Evolutionary conservation across 2,113 vertebrate species (phyloP), one percentile per base, ranked within the genome.

Genomic region (Epinephelus cyanopodus): DNA sequence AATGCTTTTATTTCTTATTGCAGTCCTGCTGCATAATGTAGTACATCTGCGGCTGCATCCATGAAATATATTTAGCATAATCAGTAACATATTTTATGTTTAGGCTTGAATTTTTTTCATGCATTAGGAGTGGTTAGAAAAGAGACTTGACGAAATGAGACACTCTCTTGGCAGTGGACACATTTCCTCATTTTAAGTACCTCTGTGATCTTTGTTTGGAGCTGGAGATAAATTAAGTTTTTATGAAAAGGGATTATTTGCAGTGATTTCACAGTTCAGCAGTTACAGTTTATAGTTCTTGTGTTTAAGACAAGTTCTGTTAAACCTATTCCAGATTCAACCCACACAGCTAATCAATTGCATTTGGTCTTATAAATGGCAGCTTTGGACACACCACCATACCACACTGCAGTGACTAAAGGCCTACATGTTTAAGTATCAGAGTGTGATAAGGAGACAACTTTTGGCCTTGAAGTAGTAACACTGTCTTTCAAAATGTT

Each of bases 341-440:
- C n/a, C 53, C n/a, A 71, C 33, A 25, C 33, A 71, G 53, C 52
- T 25, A 18, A 71, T 29, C 29, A 29, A 29, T 25, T 57, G 33
- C 39, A 37, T 70, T 72, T 5, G 5, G 7, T 57, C 52, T 81
- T 29, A 69, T 62, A 61, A 53, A 37, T 69, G 56, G 11, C 70
- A 47, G 5, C 42, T 37, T 62, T 62, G 45, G 25, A 74, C 13
- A 15, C 12, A 37, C 42, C 47, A 50, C 25, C 0, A 6, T 61
- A 50, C 18, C 6, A 19, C 52, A 27, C 5, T 4, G 2, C 17
- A 6, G 15, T 45, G 18, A n/a, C 52, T 53, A 9, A 18, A 70
- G 3, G 1, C 14, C 25, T 64, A 5, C 6, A 21, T 56, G 4
- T 47, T 13, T 6, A 5, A 65, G 53, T 39, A 47, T 66, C 2